Base-by-base conservation (phyloP, 2,888 invertebrate genomes). In the Pheosia tremula region DNA sequence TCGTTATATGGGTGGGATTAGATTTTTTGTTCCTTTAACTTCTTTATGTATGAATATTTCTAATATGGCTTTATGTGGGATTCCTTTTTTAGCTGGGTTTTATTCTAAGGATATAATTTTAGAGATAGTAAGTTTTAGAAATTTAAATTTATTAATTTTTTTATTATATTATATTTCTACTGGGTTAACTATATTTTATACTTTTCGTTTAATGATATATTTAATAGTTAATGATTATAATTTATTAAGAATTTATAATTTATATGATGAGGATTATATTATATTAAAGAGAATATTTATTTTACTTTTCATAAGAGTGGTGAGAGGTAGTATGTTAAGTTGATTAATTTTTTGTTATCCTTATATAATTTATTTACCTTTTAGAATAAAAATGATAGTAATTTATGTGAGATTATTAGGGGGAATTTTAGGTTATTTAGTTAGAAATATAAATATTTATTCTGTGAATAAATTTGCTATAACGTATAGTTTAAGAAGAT, bases 91-190 rank as follows among this genome's bases (percentile, higher is more conserved):
- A 84, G 88, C 95, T 0, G 95, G 95, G 0, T 95, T 95, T 95
- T 96, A 95, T 89, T 95, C 95, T 39, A 95, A 95, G 47, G 95
- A 95, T 93, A 85, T 94, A 86, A 94, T 95, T 94, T 93, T 95
- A 86, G 95, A 95, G 70, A 76, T 94, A 72, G 84, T 94, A 60
- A 89, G 89, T 71, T 88, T 95, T 84, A 89, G 83, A 69, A 88
- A 89, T 89, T 80, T 94, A 83, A 94, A 95, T 94, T 78, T 93
- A 74, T 87, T 91, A 86, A 84, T 91, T 85, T 94, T 94, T 88
- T 82, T 94, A 75, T 84, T 94, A 80, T 94, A 90, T 88, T 94
- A 93, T 91, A 36, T 95, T 87, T 94, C 95, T 53, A 94, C 94
- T 0, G 94, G 95, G 0, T 89, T 95, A 81, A 95, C 95, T 13